These are phyloP conservation scores for Scaptomyza parva DNA, from an alignment of 2,888 invertebrate genomes.

Conservation along the genomic window DNA sequence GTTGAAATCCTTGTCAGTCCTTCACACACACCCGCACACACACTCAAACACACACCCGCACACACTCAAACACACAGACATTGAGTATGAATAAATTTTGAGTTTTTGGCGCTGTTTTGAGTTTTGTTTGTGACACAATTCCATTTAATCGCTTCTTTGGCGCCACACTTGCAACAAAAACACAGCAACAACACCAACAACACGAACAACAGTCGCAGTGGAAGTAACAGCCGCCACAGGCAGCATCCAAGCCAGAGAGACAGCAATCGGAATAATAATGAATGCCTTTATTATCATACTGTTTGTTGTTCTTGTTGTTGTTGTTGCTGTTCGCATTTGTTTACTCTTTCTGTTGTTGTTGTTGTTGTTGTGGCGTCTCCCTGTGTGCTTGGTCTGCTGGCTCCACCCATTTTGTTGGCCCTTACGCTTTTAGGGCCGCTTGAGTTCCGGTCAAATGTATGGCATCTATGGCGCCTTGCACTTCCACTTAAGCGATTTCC, in stretches of 20 bases:
- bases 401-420: slow-evolving; percentile 6
- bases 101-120: slow-evolving; percentile 47
- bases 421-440: slow-evolving; percentile 32
- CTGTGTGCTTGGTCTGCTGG: slow-evolving; percentile 25
- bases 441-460: slow-evolving; percentile 50
- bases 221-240: slow-evolving; percentile 30
- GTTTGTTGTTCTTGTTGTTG: slow-evolving; percentile 41
- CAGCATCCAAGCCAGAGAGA: slow-evolving; percentile 39
- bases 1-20: slow-evolving; percentile 33
- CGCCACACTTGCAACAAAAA: slow-evolving; percentile 66
- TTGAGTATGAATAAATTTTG: slow-evolving; percentile 58
- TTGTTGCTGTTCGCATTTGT: slow-evolving; percentile 49
- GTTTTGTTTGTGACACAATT: slow-evolving; percentile 78
- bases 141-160: slow-evolving; percentile 82
- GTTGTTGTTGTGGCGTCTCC: slow-evolving; percentile 43
- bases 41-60: no score
- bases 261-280: slow-evolving; percentile 76
- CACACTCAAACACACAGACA: not conserved
- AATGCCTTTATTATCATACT: slow-evolving; percentile 77
- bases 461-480: slow-evolving; percentile 24
- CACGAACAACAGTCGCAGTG: slow-evolving; percentile 12
- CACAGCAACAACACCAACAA: slow-evolving; percentile 23
- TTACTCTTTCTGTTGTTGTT: slow-evolving; percentile 46
- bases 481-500: slow-evolving; percentile 1
- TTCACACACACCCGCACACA: not conserved